Evolutionary conservation across 2,113 vertebrate genomes (phyloP).

Genomic region (Telmatochromis brachygnathus): DNA sequence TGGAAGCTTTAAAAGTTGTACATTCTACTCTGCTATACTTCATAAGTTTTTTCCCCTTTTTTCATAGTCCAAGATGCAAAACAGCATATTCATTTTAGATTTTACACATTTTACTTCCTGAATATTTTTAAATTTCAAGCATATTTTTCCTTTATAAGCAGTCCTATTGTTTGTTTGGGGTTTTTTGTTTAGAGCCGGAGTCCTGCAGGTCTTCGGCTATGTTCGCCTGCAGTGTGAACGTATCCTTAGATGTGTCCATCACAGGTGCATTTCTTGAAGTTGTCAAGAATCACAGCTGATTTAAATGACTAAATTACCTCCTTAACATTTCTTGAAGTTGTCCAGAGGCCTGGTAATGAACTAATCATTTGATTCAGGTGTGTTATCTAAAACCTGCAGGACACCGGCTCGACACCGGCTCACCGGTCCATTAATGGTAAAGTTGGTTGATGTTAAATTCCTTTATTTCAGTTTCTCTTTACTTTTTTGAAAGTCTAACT

Average conservation of each 20-base stretch:
- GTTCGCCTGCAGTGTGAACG: neutral
- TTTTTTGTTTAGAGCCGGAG: neutral
- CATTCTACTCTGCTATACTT: neutral
- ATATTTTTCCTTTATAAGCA: neutral
- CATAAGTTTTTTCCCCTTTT: accelerated
- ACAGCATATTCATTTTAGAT: neutral
- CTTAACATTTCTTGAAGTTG: neutral
- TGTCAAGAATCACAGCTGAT: neutral
- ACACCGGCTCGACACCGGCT: accelerated
- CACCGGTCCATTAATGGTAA: neutral
- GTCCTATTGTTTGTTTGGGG: neutral
- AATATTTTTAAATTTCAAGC: neutral
- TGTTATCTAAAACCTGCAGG: neutral
- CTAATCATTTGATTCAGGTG: neutral
- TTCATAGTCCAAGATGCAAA: neutral
- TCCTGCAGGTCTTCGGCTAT: neutral
- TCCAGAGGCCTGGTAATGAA: neutral
- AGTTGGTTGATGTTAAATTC: neutral
- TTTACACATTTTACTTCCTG: neutral
- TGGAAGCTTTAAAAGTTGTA: neutral
- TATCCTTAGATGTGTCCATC: neutral
- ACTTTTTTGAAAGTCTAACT: neutral
- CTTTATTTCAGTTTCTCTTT: neutral
- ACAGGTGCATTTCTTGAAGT: neutral
- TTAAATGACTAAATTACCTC: neutral